These are phyloP conservation scores for Drosophila miranda DNA, from an alignment of 1,140 invertebrate species.

Conservation along the genomic window DNA sequence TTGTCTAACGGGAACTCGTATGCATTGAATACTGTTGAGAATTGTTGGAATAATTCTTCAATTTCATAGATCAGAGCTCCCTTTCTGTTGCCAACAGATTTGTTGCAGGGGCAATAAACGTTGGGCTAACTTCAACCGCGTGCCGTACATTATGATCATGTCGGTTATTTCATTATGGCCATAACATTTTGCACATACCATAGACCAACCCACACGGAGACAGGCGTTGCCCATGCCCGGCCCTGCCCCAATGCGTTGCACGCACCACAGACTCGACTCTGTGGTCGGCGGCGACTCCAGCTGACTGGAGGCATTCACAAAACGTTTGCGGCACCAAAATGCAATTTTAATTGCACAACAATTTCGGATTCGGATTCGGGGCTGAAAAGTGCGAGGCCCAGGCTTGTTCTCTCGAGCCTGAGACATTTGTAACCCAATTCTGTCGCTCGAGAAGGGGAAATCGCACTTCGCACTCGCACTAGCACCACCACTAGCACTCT, in stretches of 20 bases:
- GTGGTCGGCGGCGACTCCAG: too few species aligned
- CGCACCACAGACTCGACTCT: conserved; percentile 41
- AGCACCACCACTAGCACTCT: conserved; percentile 60
- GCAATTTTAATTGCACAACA: conserved; percentile 78
- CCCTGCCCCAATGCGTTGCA: conserved; percentile 46
- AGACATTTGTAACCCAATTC: conserved; percentile 76
- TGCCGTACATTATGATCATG: conserved; percentile 56
- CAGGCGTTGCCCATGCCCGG: conserved; percentile 35
- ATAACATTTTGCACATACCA: conserved; percentile 78
- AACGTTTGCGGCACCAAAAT: conserved; percentile 49
- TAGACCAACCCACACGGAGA: conserved; percentile 45
- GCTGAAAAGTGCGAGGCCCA: conserved; percentile 51
- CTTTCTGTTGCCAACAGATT: conserved; percentile 36
- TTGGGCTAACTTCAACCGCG: background rate
- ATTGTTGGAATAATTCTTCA: conserved; percentile 30
- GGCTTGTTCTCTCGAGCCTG: conserved; percentile 51
- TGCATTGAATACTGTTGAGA: conserved; percentile 18
- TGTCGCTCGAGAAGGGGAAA: conserved; percentile 54
- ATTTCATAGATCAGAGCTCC: conserved; percentile 23
- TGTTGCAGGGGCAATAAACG: conserved; percentile 35
- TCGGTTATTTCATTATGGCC: conserved; percentile 65
- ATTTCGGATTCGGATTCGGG: conserved; percentile 34
- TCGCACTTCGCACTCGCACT: conserved; percentile 5
- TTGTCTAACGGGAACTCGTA: conserved; percentile 36
- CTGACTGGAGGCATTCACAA: conserved; percentile 40